A percentile compares a stretch with the other conserved stretches of the same genome.
Conservation (phyloP, 2,113 vertebrate genomes). For the Sarotherodon lohbergeri region DNA sequence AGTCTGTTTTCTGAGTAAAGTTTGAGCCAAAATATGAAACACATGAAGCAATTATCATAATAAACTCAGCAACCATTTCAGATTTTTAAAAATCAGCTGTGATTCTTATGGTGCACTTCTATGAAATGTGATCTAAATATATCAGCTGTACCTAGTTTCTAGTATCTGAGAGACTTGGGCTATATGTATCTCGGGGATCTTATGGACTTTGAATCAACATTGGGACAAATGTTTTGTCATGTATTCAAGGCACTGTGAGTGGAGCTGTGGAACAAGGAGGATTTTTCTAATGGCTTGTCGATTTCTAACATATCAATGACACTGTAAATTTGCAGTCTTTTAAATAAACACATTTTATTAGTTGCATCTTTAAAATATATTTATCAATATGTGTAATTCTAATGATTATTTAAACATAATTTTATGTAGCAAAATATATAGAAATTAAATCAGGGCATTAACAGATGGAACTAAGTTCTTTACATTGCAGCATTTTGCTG, state of each 20-base stretch:
- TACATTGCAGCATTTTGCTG: not conserved
- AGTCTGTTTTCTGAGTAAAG: not conserved
- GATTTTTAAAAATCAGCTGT: rapidly evolving
- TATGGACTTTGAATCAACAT: not conserved
- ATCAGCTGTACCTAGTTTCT: rapidly evolving
- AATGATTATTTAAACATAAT: not conserved
- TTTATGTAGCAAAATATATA: not conserved
- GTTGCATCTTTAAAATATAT: not conserved
- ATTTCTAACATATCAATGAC: not conserved
- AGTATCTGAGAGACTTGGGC: not conserved
- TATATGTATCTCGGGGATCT: not conserved
- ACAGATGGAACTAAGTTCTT: rapidly evolving
- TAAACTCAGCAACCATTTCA: not conserved
- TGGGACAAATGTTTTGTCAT: not conserved
- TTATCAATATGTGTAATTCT: not conserved
- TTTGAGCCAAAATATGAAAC: not conserved
- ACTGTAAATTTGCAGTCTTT: not conserved
- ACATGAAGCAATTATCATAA: not conserved
- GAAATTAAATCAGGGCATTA: not conserved
- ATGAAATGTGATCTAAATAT: not conserved
- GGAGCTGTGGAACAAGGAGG: not conserved
- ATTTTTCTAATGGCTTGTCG: not conserved
- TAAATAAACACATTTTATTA: not conserved
- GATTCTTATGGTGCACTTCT: not conserved
- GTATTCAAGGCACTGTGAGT: not conserved